Conservation (phyloP, 2,113 vertebrate genomes). For the Menidia beryllina region DNA sequence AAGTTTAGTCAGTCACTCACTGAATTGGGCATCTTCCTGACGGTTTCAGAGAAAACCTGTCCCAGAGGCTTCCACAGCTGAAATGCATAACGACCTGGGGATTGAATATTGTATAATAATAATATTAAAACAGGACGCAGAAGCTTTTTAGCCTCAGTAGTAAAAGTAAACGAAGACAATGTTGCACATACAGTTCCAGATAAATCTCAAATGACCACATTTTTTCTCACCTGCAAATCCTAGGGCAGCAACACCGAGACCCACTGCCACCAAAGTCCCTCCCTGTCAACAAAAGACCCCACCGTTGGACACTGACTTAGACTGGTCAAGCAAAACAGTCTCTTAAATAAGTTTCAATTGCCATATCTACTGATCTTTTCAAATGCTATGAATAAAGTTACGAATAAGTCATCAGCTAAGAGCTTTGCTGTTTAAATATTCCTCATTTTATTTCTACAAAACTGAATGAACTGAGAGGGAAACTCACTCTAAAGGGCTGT, state of each 20-base stretch:
- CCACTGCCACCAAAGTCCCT: slow-evolving; percentile 86
- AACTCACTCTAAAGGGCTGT: too few species aligned
- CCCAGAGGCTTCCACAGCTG: slow-evolving; percentile 92
- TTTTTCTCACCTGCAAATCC: slow-evolving; percentile 90
- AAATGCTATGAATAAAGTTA: too few species aligned
- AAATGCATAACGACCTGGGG: slow-evolving; percentile 89
- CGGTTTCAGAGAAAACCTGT: slow-evolving; percentile 86
- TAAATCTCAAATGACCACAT: not conserved
- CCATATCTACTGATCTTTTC: too few species aligned
- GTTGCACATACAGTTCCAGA: not conserved
- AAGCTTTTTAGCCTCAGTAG: not conserved
- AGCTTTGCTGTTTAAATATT: too few species aligned
- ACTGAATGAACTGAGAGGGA: too few species aligned
- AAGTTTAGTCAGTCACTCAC: slow-evolving; percentile 80
- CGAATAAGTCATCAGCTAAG: too few species aligned
- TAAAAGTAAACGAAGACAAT: not conserved
- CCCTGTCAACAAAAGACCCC: slow-evolving; percentile 75
- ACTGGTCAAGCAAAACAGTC: not conserved
- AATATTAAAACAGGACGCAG: not conserved
- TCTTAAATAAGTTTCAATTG: not conserved
- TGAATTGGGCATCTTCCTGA: slow-evolving; percentile 85
- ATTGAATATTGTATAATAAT: slow-evolving; percentile 15
- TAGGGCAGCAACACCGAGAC: slow-evolving; percentile 89
- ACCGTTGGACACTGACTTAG: not conserved
- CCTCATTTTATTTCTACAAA: too few species aligned